Percentiles rank a stretch among this genome's conserved stretches.
phyloP scores from a whole-genome alignment of 1,140 invertebrate species.

The Potamilus streckersoni region DNA sequence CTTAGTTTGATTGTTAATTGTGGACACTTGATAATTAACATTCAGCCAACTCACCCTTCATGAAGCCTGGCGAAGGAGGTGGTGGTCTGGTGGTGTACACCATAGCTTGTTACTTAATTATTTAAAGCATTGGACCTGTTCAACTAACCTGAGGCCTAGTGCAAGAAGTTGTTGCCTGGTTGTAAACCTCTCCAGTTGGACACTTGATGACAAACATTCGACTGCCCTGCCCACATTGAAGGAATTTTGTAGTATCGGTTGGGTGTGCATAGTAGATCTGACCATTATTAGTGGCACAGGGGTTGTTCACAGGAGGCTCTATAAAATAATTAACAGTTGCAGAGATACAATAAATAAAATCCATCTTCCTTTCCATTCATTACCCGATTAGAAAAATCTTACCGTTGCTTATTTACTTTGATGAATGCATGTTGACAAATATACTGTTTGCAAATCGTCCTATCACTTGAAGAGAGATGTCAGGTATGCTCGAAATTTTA shows the following conservation, averaged over 20 bases:
- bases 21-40: not conserved
- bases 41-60: not conserved
- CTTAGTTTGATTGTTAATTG: not conserved
- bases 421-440: too few species aligned
- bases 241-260: conserved; percentile 30
- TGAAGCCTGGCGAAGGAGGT: not conserved
- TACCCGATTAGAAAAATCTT: too few species aligned
- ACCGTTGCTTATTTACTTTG: too few species aligned
- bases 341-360: too few species aligned
- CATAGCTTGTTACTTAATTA: not conserved
- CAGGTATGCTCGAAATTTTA: too few species aligned
- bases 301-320: conserved; percentile 3
- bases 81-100: too few species aligned
- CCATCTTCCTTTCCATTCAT: too few species aligned
- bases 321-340: too few species aligned
- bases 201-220: conserved; percentile 37
- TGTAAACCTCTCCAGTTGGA: conserved; percentile 31
- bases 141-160: not conserved
- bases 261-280: conserved; percentile 25
- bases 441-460: too few species aligned
- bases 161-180: conserved; percentile 5
- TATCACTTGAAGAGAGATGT: too few species aligned
- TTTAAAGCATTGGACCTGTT: not conserved
- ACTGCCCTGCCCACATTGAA: conserved; percentile 34
- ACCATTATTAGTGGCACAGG: conserved; percentile 11